Percentiles rank a stretch among this genome's conserved stretches.
These are phyloP conservation scores for Holocentrus rufus DNA, from an alignment of 2,797 vertebrate species.

Conservation along the genomic window DNA sequence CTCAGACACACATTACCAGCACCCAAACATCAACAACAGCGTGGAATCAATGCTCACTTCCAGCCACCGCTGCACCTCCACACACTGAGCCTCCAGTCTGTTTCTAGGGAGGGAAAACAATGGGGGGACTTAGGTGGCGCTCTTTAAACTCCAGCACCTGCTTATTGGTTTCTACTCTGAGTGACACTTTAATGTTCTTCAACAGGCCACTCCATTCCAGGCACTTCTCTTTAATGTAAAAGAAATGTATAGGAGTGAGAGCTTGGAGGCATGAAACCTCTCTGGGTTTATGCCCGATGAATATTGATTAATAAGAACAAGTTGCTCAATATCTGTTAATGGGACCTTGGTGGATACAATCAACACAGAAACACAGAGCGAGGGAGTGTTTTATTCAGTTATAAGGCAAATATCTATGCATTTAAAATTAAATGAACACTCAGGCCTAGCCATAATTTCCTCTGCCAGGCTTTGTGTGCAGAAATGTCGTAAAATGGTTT, in stretches of 20 bases:
- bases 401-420: not conserved
- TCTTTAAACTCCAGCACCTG: constrained; percentile 33
- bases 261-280: constrained; percentile 2
- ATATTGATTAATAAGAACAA: constrained; percentile 35
- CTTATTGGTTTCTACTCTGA: constrained; percentile 33
- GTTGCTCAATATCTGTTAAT: constrained; percentile 4
- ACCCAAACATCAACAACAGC: constrained; percentile 47
- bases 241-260: constrained; percentile 8
- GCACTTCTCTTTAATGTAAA: constrained; percentile 22
- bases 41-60: constrained; percentile 53
- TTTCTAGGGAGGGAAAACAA: constrained; percentile 39
- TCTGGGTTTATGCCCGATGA: constrained; percentile 7
- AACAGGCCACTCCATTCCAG: constrained; percentile 33
- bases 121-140: constrained; percentile 10
- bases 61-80: constrained; percentile 57
- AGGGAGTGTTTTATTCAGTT: not conserved
- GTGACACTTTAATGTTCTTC: constrained; percentile 30
- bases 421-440: constrained; percentile 1
- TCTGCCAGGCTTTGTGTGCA: constrained; percentile 7
- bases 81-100: constrained; percentile 50
- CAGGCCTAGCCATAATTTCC: not conserved
- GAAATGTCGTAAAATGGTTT: constrained; percentile 20
- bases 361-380: not conserved
- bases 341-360: constrained; percentile 9
- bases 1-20: constrained; percentile 55